Base-by-base conservation (phyloP, 2,113 vertebrate species). In the Catagonus wagneri region DNA sequence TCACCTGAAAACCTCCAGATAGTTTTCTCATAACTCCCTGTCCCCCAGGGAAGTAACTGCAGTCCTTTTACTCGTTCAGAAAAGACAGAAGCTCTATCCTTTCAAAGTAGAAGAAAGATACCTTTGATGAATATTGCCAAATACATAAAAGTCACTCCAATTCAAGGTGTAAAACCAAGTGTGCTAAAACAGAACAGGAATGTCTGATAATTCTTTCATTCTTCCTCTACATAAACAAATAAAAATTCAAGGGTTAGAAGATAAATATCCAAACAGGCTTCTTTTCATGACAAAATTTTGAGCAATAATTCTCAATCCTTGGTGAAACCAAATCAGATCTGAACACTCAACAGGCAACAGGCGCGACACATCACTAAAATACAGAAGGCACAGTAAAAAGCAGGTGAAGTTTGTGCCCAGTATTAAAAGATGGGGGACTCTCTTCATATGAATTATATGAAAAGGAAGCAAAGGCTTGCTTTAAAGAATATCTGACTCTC, bases 81-180 rank as follows among this genome's bases (percentile, higher is more conserved):
- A 25, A 96, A 86, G 29, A 93, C n/a, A 84, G 1, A 88, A 89
- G n/a, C 15, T 6, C 0, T 69, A 54, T 75, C 5, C 10, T 76
- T 93, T 94, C 68, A 61, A 90, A 78, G 27, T 10, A 93, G n/a
- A 92, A 66, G 65, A 12, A 87, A 60, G 12, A 75, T 91, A 66
- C 85, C 56, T 90, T 90, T 15, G 58, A 23, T 22, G 61, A 86
- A 61, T 7, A 65, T 78, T 93, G 86, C 50, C 32, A 83, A 96
- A 94, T 75, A 89, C 39, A 69, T 15, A 66, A 65, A 90, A 93
- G 19, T 81, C 58, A 94, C 17, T 86, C 61, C 19, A 44, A 54
- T 85, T 85, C 65, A 84, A 87, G 6, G 44, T 50, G 7, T 72
- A 69, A 87, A 72, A 84, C 71, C 60, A 74, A 7, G 6, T 34